phyloP scores from a whole-genome alignment of 2,797 vertebrate species.

The Anableps anableps region DNA sequence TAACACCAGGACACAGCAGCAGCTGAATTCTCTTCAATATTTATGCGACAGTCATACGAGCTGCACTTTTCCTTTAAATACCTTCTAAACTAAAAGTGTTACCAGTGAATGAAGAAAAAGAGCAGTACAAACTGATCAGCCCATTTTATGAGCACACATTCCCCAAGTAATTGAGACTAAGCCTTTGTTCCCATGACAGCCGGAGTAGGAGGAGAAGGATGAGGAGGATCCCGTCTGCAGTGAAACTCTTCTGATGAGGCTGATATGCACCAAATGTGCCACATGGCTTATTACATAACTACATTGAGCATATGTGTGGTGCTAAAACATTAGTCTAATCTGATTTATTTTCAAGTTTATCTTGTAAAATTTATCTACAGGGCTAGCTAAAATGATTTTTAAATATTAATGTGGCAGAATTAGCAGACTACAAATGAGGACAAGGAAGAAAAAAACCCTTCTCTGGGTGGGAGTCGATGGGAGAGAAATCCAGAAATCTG shows the following conservation, averaged over 20 bases:
- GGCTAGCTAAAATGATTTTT: conserved; percentile 29
- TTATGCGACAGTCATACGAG: not conserved
- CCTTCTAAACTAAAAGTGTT: conserved; percentile 10
- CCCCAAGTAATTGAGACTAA: conserved; percentile 22
- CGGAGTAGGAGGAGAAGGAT: conserved; percentile 23
- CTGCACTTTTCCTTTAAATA: conserved; percentile 7
- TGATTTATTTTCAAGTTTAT: conserved; percentile 13
- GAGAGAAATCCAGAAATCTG: conserved; percentile 50
- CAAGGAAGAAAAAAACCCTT: not conserved
- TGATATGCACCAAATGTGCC: conserved; percentile 13
- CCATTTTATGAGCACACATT: conserved; percentile 24
- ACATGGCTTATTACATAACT: conserved; percentile 6
- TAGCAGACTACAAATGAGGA: conserved; percentile 14
- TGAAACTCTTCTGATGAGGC: conserved; percentile 30
- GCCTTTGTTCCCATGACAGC: conserved; percentile 65
- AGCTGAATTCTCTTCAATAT: not conserved
- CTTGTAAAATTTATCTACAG: not conserved
- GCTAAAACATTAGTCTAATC: not conserved
- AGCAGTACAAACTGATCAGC: conserved; percentile 24
- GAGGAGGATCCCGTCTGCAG: conserved; percentile 15
- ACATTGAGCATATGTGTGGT: not conserved
- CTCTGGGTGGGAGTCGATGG: conserved; percentile 14
- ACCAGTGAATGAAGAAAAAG: conserved; percentile 22
- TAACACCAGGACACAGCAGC: not conserved
- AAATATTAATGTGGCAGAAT: conserved; percentile 13